These are phyloP conservation scores for Drosophila nebulosa DNA, from an alignment of 1,140 invertebrate species.

Conservation along the genomic window DNA sequence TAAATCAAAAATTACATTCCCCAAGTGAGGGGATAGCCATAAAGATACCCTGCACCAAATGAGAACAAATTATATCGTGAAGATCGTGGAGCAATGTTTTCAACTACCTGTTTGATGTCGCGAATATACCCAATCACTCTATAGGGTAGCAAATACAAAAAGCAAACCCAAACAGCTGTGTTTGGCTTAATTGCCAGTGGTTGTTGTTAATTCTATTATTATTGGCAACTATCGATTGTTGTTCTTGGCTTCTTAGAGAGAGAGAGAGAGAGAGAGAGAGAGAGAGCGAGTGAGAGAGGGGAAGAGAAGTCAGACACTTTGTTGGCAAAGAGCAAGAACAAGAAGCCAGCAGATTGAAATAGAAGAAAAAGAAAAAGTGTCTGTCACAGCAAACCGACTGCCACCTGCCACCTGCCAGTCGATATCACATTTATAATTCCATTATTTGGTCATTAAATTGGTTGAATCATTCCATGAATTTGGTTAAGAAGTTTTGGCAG, in stretches of 20 bases:
- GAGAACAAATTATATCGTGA: neutral
- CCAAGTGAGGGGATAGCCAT: neutral
- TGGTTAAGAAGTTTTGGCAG: neutral
- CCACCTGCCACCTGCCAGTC: neutral
- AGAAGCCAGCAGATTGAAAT: neutral
- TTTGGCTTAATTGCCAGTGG: neutral
- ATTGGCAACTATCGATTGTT: neutral
- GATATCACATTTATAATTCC: neutral
- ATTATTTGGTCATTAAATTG: neutral
- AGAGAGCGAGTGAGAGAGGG: neutral
- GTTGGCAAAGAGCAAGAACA: neutral
- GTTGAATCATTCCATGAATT: neutral
- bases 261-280: neutral
- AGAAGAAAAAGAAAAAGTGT: neutral
- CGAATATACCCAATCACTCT: neutral
- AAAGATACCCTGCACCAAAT: neutral
- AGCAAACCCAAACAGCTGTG: neutral
- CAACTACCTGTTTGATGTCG: too few species aligned
- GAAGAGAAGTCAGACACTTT: too few species aligned
- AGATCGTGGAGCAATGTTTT: too few species aligned
- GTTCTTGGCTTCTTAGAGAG: neutral
- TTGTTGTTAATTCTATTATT: conserved; percentile 2
- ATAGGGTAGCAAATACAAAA: neutral
- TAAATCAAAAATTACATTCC: neutral
- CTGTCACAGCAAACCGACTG: neutral